Conservation (phyloP, 2,113 vertebrate species). For the Nymphicus hollandicus region DNA sequence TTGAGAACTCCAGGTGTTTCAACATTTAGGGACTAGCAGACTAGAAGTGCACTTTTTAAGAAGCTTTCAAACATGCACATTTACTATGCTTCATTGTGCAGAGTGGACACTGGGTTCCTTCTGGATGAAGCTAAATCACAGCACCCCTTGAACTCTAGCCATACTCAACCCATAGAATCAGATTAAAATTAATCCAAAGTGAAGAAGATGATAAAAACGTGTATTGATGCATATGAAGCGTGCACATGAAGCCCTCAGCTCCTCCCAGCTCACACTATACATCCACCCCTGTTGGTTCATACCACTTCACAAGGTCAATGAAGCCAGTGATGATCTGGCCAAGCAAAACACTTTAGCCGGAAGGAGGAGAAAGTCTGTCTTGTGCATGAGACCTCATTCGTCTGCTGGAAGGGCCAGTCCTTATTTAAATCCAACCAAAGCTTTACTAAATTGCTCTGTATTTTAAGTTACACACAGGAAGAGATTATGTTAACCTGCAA, state of each 20-base stretch:
- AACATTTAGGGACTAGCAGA: neutral
- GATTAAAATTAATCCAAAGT: neutral
- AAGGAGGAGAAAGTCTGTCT: neutral
- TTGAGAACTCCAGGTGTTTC: neutral
- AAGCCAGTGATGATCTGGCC: neutral
- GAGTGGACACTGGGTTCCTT: neutral
- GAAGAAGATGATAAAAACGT: neutral
- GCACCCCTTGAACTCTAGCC: neutral
- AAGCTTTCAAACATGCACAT: neutral
- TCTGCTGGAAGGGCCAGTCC: neutral
- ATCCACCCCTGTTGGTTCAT: neutral
- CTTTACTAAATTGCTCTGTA: neutral
- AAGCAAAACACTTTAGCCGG: neutral
- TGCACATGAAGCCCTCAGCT: neutral
- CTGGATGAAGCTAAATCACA: neutral
- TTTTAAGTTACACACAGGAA: neutral
- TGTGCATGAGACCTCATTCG: neutral
- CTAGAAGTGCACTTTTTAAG: neutral
- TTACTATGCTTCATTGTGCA: neutral
- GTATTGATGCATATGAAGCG: neutral
- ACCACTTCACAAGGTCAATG: neutral
- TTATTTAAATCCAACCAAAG: neutral
- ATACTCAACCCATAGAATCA: neutral
- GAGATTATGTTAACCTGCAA: neutral
- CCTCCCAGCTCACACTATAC: neutral